These are phyloP conservation scores for Tridacna gigas DNA, from an alignment of 2,888 invertebrate genomes.

Conservation along the genomic window DNA sequence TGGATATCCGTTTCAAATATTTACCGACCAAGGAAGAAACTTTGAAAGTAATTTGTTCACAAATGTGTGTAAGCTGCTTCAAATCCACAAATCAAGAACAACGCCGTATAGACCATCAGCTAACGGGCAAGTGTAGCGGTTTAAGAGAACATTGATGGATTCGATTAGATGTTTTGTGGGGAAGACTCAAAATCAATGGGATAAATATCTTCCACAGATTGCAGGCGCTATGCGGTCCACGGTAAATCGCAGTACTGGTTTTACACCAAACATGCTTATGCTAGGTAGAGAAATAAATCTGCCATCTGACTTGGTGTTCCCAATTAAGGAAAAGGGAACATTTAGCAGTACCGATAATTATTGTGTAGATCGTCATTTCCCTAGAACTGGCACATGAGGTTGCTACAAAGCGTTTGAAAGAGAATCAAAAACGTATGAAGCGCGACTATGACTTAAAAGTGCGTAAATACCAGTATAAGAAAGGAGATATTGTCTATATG, in stretches of 20 bases:
- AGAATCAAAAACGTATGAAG: not conserved
- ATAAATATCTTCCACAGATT: constrained; percentile 5
- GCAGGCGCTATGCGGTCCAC: not conserved
- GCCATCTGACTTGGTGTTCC: not conserved
- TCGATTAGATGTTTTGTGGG: too few species aligned
- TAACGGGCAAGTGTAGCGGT: too few species aligned
- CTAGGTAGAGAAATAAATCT: constrained; percentile 6
- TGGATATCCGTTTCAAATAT: not conserved
- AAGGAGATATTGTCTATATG: not conserved
- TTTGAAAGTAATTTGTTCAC: constrained; percentile 4
- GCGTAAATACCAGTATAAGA: not conserved
- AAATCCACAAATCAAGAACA: constrained; percentile 27
- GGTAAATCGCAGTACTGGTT: too few species aligned
- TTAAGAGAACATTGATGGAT: too few species aligned
- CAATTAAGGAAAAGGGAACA: not conserved
- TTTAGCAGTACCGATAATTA: not conserved
- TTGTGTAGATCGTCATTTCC: not conserved
- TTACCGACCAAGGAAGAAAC: constrained; percentile 7
- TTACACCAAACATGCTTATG: constrained; percentile 2
- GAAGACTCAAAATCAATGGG: too few species aligned
- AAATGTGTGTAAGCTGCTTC: not conserved
- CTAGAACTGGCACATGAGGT: not conserved
- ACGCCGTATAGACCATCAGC: constrained; percentile 13
- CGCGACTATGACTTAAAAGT: not conserved
- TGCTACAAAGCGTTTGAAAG: not conserved